These are phyloP conservation scores for Epizoanthus ramosus DNA, from an alignment of 92 coral and sea anemone species.

Conservation along the genomic window DNA sequence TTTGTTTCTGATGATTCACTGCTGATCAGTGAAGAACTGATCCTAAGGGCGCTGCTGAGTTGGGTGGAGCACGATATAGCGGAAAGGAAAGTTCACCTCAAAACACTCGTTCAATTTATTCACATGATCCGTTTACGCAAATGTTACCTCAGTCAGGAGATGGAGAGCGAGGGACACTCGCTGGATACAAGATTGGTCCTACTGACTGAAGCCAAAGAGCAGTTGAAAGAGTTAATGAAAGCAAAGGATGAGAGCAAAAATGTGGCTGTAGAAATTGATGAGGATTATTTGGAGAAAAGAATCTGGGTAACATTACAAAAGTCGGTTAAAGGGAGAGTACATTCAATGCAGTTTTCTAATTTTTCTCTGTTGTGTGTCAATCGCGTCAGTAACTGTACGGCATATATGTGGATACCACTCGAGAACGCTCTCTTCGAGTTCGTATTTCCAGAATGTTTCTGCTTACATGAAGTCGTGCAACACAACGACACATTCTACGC, in stretches of 20 bases:
- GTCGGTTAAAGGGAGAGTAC: neutral
- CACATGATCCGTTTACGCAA: neutral
- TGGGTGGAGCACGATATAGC: constrained; percentile 9
- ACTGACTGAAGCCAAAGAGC: neutral
- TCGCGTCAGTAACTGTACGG: constrained; percentile 7
- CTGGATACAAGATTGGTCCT: neutral
- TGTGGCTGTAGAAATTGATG: neutral
- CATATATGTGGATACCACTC: constrained; percentile 9
- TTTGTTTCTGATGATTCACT: constrained; percentile 3
- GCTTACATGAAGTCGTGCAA: constrained; percentile 25
- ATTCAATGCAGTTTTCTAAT: neutral
- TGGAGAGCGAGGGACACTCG: neutral
- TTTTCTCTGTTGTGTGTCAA: constrained; percentile 12
- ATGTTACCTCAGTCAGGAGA: neutral
- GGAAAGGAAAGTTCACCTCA: neutral
- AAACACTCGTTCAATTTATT: neutral
- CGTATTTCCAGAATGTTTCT: neutral
- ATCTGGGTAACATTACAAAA: constrained; percentile 9
- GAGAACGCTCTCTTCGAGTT: constrained; percentile 10
- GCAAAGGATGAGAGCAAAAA: neutral
- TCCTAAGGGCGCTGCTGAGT: constrained; percentile 1
- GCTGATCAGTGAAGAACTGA: neutral
- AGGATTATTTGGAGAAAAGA: neutral
- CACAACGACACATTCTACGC: constrained; percentile 19
- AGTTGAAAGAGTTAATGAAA: neutral